Evolutionary conservation across 2,797 vertebrate species (phyloP), one percentile per base, ranked within the genome.

Genomic region (Glyptemys insculpta): DNA sequence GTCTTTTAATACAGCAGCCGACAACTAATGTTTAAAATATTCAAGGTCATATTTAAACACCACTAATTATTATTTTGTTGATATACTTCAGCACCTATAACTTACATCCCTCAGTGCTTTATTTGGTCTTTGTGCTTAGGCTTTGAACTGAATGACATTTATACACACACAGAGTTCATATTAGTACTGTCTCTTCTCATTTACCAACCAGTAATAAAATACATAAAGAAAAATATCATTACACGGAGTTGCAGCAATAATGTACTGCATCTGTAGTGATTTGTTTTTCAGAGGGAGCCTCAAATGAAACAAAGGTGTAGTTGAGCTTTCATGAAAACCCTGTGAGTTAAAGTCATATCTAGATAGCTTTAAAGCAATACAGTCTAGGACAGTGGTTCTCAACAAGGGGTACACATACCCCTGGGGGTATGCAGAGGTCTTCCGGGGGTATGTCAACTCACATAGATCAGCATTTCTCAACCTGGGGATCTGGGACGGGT

Each of bases 121-220:
- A n/a, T 34, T 54, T 96, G 84, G 54, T 52, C 76, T 92, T 92
- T 80, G 21, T 27, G 83, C 93, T 80, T 96, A 49, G 86, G 37
- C 84, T 82, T 88, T 72, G 31, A 86, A 78, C 88, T 74, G 56
- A 31, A 25, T 44, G 83, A 93, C 10, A 62, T 2, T 41, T 49
- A n/a, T 29, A 80, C 89, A 91, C 79, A 94, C 50, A 47, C 3
- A 94, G 31, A 81, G 49, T 16, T 54, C 27, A 5, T 27, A 10
- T 37, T 18, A 72, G 2, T 3, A 50, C 27, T n/a, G 47, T 5
- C 41, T 81, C 41, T 16, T n/a, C 62, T 76, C 25, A 19, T 21
- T 79, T 56, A 84, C 11, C 37, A 83, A 81, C 49, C 0, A 5
- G 29, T 15, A 47, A 81, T 11, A 56, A 65, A 57, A 85, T 16